Evolutionary conservation across 2,113 vertebrate species (phyloP).

Genomic region (Indicator maculatus): DNA sequence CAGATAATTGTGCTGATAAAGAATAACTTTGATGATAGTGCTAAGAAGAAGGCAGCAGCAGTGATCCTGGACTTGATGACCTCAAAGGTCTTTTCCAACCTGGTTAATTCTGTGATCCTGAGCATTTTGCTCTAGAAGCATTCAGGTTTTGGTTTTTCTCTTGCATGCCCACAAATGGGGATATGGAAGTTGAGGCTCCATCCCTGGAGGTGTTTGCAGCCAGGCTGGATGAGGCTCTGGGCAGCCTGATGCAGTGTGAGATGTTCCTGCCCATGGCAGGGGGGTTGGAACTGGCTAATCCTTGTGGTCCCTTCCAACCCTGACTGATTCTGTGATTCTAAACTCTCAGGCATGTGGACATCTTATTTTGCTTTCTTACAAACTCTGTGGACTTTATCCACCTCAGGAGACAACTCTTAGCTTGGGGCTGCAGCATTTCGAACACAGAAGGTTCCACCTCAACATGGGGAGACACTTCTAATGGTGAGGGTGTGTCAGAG

Average conservation of each 20-base stretch:
- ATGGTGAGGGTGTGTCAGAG: no score
- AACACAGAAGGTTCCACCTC: no score
- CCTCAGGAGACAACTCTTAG: neutral
- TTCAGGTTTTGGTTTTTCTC: neutral
- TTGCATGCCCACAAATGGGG: neutral
- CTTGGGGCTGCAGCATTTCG: neutral
- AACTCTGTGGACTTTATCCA: neutral
- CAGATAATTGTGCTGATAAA: neutral
- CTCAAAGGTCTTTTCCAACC: no score
- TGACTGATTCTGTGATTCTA: no score
- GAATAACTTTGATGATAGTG: neutral
- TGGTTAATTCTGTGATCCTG: neutral
- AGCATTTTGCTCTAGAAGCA: neutral
- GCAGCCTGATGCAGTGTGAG: no score
- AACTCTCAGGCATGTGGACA: neutral
- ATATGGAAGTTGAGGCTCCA: no score
- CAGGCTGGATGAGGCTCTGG: no score
- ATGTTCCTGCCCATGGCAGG: no score
- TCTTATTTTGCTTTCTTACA: neutral
- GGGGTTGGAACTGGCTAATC: no score
- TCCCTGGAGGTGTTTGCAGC: no score
- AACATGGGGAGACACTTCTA: no score
- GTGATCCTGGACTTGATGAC: neutral
- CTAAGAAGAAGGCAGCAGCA: neutral
- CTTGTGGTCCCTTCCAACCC: no score